phyloP scores from a whole-genome alignment of 2,797 vertebrate genomes.

The Leptoclinus maculatus region DNA sequence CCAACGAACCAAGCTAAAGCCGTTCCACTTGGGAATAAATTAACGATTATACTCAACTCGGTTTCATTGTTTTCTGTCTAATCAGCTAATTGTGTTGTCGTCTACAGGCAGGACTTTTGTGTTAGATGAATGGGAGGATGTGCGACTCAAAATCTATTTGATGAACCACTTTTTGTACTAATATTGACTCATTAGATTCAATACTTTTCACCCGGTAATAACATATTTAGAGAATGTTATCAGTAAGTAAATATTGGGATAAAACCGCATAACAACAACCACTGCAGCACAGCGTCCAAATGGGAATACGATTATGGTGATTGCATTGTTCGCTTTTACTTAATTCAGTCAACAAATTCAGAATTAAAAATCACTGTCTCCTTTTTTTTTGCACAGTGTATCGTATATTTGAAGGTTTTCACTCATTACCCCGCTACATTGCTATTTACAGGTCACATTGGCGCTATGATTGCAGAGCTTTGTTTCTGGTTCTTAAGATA shows the following conservation, averaged over 20 bases:
- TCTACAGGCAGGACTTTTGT: constrained; percentile 10
- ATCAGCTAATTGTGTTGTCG: constrained; percentile 44
- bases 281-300: constrained; percentile 22
- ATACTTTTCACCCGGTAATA: constrained; percentile 38
- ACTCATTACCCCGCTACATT: constrained; percentile 23
- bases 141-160: constrained; percentile 33
- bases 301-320: constrained; percentile 52
- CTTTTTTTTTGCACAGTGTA: constrained; percentile 3
- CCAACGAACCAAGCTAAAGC: constrained; percentile 62
- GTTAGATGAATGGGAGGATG: constrained; percentile 26
- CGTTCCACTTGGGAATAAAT: constrained; percentile 59
- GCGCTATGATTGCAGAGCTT: constrained; percentile 16
- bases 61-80: constrained; percentile 30
- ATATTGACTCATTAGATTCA: constrained; percentile 51
- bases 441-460: constrained; percentile 36
- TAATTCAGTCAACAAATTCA: constrained; percentile 25
- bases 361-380: background rate
- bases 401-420: background rate
- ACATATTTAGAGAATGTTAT: constrained; percentile 52
- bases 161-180: constrained; percentile 36
- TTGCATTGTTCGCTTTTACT: constrained; percentile 42
- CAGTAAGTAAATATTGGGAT: constrained; percentile 57
- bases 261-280: constrained; percentile 46
- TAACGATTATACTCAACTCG: constrained; percentile 48
- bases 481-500: constrained; percentile 46